phyloP scores from a whole-genome alignment of 1,140 invertebrate genomes.

The Leucophenga varia region DNA sequence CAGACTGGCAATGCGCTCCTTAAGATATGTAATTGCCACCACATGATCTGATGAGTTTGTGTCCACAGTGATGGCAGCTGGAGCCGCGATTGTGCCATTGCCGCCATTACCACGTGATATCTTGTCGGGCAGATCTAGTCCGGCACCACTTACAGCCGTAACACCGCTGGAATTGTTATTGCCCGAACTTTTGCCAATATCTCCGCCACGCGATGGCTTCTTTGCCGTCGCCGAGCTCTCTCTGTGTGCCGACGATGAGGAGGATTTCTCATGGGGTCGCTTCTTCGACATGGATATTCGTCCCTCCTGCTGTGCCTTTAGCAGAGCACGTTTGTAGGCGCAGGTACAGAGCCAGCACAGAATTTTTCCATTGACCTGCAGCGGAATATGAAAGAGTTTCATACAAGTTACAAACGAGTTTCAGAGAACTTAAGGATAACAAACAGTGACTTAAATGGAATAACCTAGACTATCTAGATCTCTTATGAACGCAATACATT shows the following conservation, averaged over 20 bases:
- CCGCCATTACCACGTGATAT: conserved; percentile 44
- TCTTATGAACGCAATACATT: too few species aligned
- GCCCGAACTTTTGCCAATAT: conserved; percentile 67
- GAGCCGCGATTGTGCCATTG: conserved; percentile 51
- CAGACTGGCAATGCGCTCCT: conserved; percentile 90
- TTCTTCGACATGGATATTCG: conserved; percentile 64
- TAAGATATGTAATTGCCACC: conserved; percentile 89
- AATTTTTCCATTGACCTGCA: conserved; percentile 89
- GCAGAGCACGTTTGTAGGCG: conserved; percentile 87
- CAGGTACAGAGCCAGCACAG: conserved; percentile 96
- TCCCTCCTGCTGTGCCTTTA: conserved; percentile 86
- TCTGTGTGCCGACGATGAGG: conserved; percentile 37
- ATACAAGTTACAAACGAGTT: conserved; percentile 2
- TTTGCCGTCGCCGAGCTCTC: conserved; percentile 34
- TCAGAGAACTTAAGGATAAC: too few species aligned
- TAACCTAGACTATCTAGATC: too few species aligned
- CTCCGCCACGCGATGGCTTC: conserved; percentile 34
- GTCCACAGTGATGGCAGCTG: conserved; percentile 63
- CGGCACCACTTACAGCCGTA: conserved; percentile 45
- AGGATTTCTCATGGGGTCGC: conserved; percentile 59
- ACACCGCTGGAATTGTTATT: conserved; percentile 60
- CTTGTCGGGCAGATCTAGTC: conserved; percentile 50
- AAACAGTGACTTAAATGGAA: too few species aligned
- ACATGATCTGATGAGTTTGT: conserved; percentile 91
- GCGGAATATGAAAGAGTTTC: neutral